Evolutionary conservation across 2,888 invertebrate species (phyloP), one percentile per base, ranked within the genome.

Genomic region (Automeris io): DNA sequence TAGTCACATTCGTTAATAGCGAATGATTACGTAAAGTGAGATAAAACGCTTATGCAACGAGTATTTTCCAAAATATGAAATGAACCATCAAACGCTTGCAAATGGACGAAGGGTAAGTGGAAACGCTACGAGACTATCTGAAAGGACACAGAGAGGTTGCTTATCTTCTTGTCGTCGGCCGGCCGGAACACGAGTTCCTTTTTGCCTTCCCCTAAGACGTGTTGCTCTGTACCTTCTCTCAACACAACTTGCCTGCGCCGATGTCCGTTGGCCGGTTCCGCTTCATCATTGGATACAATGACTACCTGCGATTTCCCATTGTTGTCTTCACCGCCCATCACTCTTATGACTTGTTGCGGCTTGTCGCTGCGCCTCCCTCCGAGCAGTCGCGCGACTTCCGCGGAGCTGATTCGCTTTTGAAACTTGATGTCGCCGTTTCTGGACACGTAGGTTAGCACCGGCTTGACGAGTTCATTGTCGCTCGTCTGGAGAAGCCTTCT

Each of bases 121-220:
- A 18, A 13, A 21, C 18, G 18, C 40, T 38, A 9, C 41, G 18
- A 59, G 19, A 42, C 48, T 39, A 80, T 54, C 47, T 71, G 61
- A 45, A 81, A 80, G 2, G 77, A 70, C 7, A 81, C 53, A 7
- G 80, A 69, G 16, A 81, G 47, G 48, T 79, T 77, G 37, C 63
- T 68, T 12, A 80, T 77, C 41, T 52, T 69, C 43, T 64, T 72
- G 33, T 73, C 51, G 2, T 34, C 29, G 1, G 70, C 60, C 2
- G 79, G 65, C 26, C 51, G 65, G 39, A 81, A 78, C 11, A 80
- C 40, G 2, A 80, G 37, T 39, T 74, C 59, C 39, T 75, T 78
- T 22, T 54, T 63, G 1, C 71, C 73, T 29, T 57, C 39, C 0
- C 43, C 43, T 18, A 68, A 38, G 2, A 52, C 22, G 1, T 60